Conservation (phyloP, 2,113 vertebrate genomes). For the sheep (Ovis aries) region ARS-UI_Ramb_v3.0 NC_056068.1:39333501-39334000, state of each 20-base stretch:
- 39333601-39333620: too few relatives aligned
- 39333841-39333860: background rate
- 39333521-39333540: background rate
- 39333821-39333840: background rate
- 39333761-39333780: background rate
- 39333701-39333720: background rate
- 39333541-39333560: background rate
- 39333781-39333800: background rate
- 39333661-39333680: background rate
- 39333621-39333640: background rate
- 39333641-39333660: background rate
- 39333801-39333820: too few relatives aligned
- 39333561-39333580: background rate
- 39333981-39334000: background rate
- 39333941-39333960: background rate
- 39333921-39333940: background rate
- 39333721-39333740: background rate
- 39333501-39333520: background rate
- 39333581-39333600: background rate
- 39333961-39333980: background rate
- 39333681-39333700: background rate
- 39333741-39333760: background rate
- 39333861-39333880: background rate
- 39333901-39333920: background rate
- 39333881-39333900: background rate